Percentiles rank a stretch among this genome's conserved stretches.
Evolutionary conservation across 2,888 invertebrate genomes (phyloP).

Genomic region (Campoletis raptor): DNA sequence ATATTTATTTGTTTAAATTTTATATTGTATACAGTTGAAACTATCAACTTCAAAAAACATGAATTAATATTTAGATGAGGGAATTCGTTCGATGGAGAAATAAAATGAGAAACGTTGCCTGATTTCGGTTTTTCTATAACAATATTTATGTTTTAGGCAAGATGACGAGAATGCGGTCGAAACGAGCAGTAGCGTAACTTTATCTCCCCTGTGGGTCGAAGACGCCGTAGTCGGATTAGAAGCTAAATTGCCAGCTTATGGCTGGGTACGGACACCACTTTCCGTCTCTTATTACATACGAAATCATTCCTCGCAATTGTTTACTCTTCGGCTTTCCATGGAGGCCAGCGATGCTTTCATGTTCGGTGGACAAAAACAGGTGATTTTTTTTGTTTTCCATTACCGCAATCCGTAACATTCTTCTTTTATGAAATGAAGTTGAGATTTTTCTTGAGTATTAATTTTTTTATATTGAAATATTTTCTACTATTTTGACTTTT

Average conservation of each 20-base stretch:
- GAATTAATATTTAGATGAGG: too few relatives aligned
- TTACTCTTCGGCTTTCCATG: constrained; percentile 91
- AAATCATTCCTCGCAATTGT: constrained; percentile 90
- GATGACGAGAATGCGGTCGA: constrained; percentile 77
- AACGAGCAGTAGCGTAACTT: constrained; percentile 86
- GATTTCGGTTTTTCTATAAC: background rate
- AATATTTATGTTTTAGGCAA: constrained; percentile 72
- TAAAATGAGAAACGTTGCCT: background rate
- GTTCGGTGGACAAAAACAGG: constrained; percentile 97
- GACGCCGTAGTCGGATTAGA: constrained; percentile 88
- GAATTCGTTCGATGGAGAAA: background rate
- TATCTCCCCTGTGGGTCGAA: constrained; percentile 87
- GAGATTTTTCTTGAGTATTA: background rate
- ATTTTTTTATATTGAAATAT: constrained; percentile 3
- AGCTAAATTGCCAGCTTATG: constrained; percentile 90
- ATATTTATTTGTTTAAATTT: too few relatives aligned
- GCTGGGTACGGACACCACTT: constrained; percentile 90
- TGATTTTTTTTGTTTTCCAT: constrained; percentile 77
- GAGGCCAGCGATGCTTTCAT: constrained; percentile 96
- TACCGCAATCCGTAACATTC: too few relatives aligned
- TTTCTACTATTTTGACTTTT: too few relatives aligned
- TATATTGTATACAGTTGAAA: too few relatives aligned
- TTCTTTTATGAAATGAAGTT: background rate
- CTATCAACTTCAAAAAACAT: too few relatives aligned
- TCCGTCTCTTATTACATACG: constrained; percentile 90